Evolutionary conservation across 2,797 vertebrate genomes (phyloP).

Genomic region (Syngnathus acus): DNA sequence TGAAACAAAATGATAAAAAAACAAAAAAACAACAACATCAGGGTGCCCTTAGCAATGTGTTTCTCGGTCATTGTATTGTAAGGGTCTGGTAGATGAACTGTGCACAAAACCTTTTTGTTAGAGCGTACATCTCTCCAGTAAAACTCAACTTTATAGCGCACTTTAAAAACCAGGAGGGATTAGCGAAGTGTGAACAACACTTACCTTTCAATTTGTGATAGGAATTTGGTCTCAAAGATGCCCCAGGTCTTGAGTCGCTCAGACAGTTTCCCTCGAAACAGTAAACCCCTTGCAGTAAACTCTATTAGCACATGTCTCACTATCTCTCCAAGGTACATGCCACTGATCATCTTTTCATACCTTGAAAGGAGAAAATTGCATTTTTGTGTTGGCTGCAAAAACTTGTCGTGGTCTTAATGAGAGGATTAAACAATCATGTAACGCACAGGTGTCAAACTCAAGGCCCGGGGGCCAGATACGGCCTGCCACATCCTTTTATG

Average conservation of each 20-base stretch:
- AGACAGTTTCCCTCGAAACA: slow-evolving; percentile 86
- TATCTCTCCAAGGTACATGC: slow-evolving; percentile 94
- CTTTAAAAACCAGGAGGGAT: background rate
- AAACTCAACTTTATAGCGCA: no score
- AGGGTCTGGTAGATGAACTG: no score
- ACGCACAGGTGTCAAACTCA: no score
- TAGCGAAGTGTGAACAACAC: slow-evolving; percentile 14
- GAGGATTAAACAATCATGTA: background rate
- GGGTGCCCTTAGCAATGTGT: no score
- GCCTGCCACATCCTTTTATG: no score
- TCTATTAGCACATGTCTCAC: slow-evolving; percentile 87
- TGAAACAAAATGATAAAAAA: background rate
- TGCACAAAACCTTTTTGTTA: no score
- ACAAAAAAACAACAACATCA: no score
- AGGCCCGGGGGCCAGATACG: no score
- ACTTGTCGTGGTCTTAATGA: background rate
- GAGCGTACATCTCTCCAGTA: no score
- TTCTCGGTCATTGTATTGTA: no score
- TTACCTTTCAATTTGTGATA: slow-evolving; percentile 95
- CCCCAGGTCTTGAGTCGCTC: slow-evolving; percentile 88
- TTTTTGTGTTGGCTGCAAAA: background rate
- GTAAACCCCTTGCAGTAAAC: slow-evolving; percentile 83
- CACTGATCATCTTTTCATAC: slow-evolving; percentile 97
- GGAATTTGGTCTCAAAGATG: slow-evolving; percentile 95
- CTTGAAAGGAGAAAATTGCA: slow-evolving; percentile 46